These are phyloP conservation scores for Rhingia rostrata DNA, from an alignment of 2,888 invertebrate species.

Conservation along the genomic window DNA sequence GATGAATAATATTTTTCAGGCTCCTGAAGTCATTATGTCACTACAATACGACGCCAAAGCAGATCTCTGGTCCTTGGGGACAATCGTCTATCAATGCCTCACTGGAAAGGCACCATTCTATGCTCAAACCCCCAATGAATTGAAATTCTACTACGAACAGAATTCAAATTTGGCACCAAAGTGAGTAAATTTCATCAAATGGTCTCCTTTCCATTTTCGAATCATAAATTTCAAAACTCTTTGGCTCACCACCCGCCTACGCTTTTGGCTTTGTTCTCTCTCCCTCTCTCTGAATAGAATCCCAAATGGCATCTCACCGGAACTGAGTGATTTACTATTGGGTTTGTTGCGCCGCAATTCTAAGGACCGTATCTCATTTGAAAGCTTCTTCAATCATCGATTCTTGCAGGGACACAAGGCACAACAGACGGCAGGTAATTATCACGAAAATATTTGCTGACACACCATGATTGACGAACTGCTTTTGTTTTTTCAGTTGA, in stretches of 20 bases:
- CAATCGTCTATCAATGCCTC: conserved; percentile 98
- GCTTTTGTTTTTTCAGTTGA: conserved; percentile 78
- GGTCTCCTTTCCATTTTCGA: neutral
- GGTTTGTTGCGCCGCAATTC: conserved; percentile 95
- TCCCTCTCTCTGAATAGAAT: conserved; percentile 86
- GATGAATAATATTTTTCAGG: conserved; percentile 83
- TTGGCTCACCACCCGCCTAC: neutral
- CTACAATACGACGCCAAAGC: conserved; percentile 99
- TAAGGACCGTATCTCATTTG: conserved; percentile 97
- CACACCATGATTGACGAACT: neutral
- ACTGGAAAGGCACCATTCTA: conserved; percentile 99
- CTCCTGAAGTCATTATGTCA: conserved; percentile 99
- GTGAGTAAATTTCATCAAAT: conserved; percentile 84
- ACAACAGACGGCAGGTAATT: conserved; percentile 83
- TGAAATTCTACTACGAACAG: conserved; percentile 98
- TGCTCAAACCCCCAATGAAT: conserved; percentile 98
- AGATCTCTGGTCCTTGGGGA: conserved; percentile 99
- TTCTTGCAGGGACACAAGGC: conserved; percentile 90
- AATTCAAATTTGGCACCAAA: conserved; percentile 95
- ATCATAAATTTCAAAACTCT: neutral
- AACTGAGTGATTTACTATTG: conserved; percentile 92
- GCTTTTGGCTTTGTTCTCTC: neutral
- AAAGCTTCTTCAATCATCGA: conserved; percentile 96
- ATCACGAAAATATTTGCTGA: neutral
- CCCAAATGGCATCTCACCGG: conserved; percentile 95